Evolutionary conservation across 2,113 vertebrate species (phyloP), one percentile per base, ranked within the genome.

Genomic region (Limnothrissa miodon): DNA sequence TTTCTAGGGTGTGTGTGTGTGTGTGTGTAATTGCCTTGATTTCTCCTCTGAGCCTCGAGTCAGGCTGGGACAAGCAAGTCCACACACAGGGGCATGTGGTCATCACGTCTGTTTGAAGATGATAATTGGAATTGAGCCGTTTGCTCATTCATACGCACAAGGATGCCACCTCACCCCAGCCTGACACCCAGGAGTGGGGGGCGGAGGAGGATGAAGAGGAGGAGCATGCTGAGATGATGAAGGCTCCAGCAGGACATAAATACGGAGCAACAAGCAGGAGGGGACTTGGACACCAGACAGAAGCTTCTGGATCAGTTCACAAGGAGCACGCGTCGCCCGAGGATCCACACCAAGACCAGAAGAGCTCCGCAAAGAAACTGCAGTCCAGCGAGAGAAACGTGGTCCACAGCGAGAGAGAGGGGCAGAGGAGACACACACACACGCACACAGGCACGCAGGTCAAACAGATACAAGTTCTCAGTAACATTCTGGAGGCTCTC

Each of bases 61-160:
- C 66, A 74, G 66, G 29, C 66, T 74, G 66, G 29, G 66, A 74
- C 66, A 36, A 36, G 66, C 17, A 13, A 33, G 59, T 36, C 62
- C 62, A 70, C 62, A 70, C 25, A 33, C 13, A 13, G 62, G 62
- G 62, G 11, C 29, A 33, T 29, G 29, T 36, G 62, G 2, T 84
- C 84, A 79, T 89, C 85, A 80, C 29, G 9, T 23, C 80, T 93
- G 90, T 95, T 93, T 94, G 90, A 84, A 91, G 87, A 85, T 84
- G 89, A 90, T 93, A 93, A 94, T 94, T 92, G 90, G 88, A 90
- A 87, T 21, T 79, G 83, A 78, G 84, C 80, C 15, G 80, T 83
- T 17, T 13, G 46, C 13, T 87, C 46, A 42, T 42, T 17, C 87
- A 56, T 82, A 81, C 83, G 84, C 62, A 56, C 45, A 66, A 86